phyloP scores from a whole-genome alignment of 2,888 invertebrate species.

The Lasioglossum marginatum region DNA sequence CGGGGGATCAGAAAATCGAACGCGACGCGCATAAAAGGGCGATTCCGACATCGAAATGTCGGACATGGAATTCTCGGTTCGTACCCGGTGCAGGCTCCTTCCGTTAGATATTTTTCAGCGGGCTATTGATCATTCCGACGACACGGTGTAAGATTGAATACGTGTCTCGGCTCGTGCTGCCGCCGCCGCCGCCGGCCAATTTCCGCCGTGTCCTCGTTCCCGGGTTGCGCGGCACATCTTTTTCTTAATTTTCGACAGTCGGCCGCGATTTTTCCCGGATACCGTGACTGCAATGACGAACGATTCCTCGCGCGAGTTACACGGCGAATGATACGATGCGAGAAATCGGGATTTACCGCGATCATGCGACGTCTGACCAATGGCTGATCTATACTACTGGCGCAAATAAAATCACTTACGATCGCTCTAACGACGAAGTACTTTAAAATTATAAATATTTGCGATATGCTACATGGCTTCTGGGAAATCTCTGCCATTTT shows the following conservation, averaged over 20 bases:
- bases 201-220: constrained; percentile 27
- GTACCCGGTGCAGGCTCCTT: not conserved
- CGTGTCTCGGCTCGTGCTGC: constrained; percentile 28
- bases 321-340: not conserved
- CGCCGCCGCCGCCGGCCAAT: constrained; percentile 17
- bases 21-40: constrained; percentile 54
- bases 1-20: constrained; percentile 64
- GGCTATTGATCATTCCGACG: constrained; percentile 53
- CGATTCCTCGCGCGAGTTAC: not conserved
- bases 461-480: not conserved
- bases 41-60: constrained; percentile 59
- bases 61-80: constrained; percentile 29
- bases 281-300: constrained; percentile 15
- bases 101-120: constrained; percentile 38
- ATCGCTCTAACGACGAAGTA: not conserved
- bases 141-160: constrained; percentile 52
- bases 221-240: not conserved
- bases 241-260: constrained; percentile 37
- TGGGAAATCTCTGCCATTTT: not conserved
- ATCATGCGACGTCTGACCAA: not conserved
- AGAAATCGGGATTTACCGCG: not conserved
- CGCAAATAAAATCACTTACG: not conserved
- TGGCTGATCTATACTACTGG: not conserved
- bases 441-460: not conserved
- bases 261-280: not conserved